Evolutionary conservation across 2,113 vertebrate species (phyloP), one percentile per base, ranked within the genome.

Genomic region (Eupsittula cactorum): DNA sequence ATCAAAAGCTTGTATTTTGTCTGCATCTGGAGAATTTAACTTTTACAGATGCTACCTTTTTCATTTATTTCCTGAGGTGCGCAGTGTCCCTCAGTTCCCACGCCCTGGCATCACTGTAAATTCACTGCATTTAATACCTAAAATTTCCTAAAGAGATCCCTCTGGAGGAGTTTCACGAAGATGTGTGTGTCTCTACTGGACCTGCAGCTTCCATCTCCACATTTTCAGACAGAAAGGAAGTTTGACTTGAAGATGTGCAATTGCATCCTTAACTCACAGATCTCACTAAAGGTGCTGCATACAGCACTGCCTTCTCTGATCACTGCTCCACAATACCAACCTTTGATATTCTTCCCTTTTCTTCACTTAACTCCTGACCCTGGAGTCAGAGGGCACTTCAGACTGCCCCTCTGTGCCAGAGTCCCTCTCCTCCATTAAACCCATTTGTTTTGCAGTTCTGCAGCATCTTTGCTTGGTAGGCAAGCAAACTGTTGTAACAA

Each of bases 241-340:
- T 39, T 18, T 53, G 24, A 82, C 39, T 8, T 35, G 28, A 52
- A 31, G 64, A 53, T 59, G 0, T 49, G 16, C 2, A 31, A 44
- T 31, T 2, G 5, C 41, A 88, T 39, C 60, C 41, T 37, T 42
- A 62, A 52, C 11, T 49, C 16, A 3, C 19, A 15, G 4, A 46
- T 11, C 31, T 46, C 3, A 0, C 21, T 53, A 39, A 14, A 59
- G 33, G 46, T 21, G 63, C 33, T 55, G 42, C 39, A 10, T 5
- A 9, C 11, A 33, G 37, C 53, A 20, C n/a, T 15, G 31, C 9
- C 55, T 55, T 70, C 83, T 81, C 68, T 11, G 14, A 25, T 41
- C 73, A 6, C 10, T 47, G 59, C 39, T 81, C 35, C 1, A 0
- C 25, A 23, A 16, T 2, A 11, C 1, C 1, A 44, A 5, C 37